Evolutionary conservation across 1,140 invertebrate genomes (phyloP).

Genomic region (Aphidius gifuensis): DNA sequence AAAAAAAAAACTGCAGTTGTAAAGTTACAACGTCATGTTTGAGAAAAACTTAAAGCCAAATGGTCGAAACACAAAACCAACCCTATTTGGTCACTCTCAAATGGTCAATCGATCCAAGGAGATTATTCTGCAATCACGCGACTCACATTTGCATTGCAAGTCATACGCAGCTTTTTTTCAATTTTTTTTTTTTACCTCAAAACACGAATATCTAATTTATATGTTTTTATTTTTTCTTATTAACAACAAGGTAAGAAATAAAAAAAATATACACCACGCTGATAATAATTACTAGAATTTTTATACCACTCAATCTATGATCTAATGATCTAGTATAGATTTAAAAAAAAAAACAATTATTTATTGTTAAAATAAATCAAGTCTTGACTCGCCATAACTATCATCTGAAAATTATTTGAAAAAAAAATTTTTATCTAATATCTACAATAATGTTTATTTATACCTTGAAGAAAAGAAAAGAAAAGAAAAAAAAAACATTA

Average conservation of each 20-base stretch:
- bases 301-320: not conserved
- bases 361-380: not conserved
- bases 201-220: not conserved
- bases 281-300: too few species aligned
- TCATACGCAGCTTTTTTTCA: not conserved
- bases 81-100: not conserved
- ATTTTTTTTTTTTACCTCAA: conserved; percentile 6
- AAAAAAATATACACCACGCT: not conserved
- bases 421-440: too few species aligned
- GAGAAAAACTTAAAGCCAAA: not conserved
- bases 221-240: too few species aligned
- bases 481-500: not conserved
- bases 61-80: not conserved
- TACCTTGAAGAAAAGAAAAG: not conserved
- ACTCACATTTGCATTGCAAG: conserved; percentile 11
- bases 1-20: too few species aligned
- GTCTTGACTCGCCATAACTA: too few species aligned
- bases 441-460: too few species aligned
- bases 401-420: too few species aligned
- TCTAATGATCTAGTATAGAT: not conserved
- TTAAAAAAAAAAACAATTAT: not conserved
- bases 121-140: conserved; percentile 35
- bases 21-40: conserved; percentile 22
- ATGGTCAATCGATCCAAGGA: conserved; percentile 32
- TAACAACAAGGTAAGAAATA: too few species aligned